phyloP scores from a whole-genome alignment of 2,888 invertebrate genomes.

The Lepas anatifera region DNA sequence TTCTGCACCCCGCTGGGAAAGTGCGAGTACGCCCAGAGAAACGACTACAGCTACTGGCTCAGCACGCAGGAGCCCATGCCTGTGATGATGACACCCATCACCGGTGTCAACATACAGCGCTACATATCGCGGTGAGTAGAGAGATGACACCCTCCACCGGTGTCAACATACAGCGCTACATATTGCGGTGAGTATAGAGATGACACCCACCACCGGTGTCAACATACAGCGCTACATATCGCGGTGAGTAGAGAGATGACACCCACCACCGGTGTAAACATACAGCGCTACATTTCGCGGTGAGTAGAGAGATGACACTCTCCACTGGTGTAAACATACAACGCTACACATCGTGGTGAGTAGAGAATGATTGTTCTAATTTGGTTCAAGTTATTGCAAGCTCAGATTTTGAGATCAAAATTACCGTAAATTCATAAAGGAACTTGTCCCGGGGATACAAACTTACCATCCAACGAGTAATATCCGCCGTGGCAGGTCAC shows the following conservation, averaged over 20 bases:
- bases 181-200: constrained; percentile 70
- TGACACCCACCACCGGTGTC: constrained; percentile 76
- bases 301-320: constrained; percentile 71
- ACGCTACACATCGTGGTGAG: constrained; percentile 74
- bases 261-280: constrained; percentile 70
- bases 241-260: constrained; percentile 69
- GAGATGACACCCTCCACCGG: constrained; percentile 86
- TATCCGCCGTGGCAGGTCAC: no score
- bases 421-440: no score
- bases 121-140: constrained; percentile 75
- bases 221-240: constrained; percentile 83
- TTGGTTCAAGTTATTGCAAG: no score
- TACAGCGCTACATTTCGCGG: constrained; percentile 81
- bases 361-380: no score
- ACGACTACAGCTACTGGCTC: constrained; percentile 96
- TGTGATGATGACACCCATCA: constrained; percentile 83
- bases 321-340: constrained; percentile 71
- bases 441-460: no score
- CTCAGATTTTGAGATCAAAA: no score
- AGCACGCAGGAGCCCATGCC: constrained; percentile 87
- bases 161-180: constrained; percentile 69
- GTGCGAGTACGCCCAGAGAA: constrained; percentile 87
- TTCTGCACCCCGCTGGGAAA: constrained; percentile 89
- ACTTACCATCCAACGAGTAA: no score
- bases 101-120: constrained; percentile 64